phyloP scores from a whole-genome alignment of 2,888 invertebrate genomes.

The Chalcosyrphus nemorum region DNA sequence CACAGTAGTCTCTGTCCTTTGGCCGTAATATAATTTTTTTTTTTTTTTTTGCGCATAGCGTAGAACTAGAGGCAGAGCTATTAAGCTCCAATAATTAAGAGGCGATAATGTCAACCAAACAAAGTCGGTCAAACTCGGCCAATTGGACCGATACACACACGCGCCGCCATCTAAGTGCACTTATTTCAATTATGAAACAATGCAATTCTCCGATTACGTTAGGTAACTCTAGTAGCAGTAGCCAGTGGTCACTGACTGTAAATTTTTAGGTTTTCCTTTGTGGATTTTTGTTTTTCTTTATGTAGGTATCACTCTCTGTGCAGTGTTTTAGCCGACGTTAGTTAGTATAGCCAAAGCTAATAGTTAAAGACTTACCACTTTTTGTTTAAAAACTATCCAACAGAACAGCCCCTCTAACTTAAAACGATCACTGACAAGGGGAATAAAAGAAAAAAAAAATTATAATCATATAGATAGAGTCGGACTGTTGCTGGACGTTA shows the following conservation, averaged over 20 bases:
- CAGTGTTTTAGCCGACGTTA: slow-evolving; percentile 42
- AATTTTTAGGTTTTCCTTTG: slow-evolving; percentile 58
- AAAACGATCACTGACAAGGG: slow-evolving; percentile 10
- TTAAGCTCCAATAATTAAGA: slow-evolving; percentile 70
- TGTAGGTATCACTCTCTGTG: slow-evolving; percentile 45
- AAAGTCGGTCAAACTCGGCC: slow-evolving; percentile 69
- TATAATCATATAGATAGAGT: slow-evolving; percentile 43
- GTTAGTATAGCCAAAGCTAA: background rate
- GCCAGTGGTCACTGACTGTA: slow-evolving; percentile 65
- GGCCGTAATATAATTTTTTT: slow-evolving; percentile 53
- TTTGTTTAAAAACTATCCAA: slow-evolving; percentile 19
- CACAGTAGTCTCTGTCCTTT: slow-evolving; percentile 63
- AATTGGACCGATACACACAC: slow-evolving; percentile 50
- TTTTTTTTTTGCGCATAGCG: too few species aligned
- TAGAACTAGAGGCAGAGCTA: slow-evolving; percentile 44
- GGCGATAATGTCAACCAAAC: slow-evolving; percentile 63
- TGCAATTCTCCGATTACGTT: slow-evolving; percentile 71
- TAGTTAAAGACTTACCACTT: slow-evolving; percentile 22
- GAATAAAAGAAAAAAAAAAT: slow-evolving; percentile 33
- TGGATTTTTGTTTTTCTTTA: slow-evolving; percentile 55
- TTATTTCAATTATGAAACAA: slow-evolving; percentile 73
- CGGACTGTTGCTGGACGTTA: slow-evolving; percentile 60
- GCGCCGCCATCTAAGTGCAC: slow-evolving; percentile 34
- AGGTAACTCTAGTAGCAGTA: slow-evolving; percentile 42
- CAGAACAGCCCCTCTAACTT: slow-evolving; percentile 8